Evolutionary conservation across 2,888 invertebrate species (phyloP).

Genomic region (Sisyra nigra): DNA sequence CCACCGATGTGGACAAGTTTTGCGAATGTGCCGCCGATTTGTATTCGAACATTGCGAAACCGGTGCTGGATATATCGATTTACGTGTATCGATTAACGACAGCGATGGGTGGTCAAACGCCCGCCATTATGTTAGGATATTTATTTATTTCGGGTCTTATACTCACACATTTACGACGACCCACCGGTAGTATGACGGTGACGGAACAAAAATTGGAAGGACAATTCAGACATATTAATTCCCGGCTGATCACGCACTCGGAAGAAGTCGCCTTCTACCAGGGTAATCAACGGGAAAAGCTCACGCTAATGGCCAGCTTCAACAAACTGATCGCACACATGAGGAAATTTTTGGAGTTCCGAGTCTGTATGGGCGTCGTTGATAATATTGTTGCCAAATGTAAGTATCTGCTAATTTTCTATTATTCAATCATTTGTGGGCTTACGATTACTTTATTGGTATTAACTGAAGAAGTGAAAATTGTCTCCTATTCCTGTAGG

Average conservation of each 20-base stretch:
- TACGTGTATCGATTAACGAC: slow-evolving; percentile 82
- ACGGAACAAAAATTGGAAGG: slow-evolving; percentile 96
- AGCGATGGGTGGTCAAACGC: slow-evolving; percentile 79
- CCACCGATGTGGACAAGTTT: slow-evolving; percentile 95
- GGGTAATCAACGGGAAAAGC: slow-evolving; percentile 74
- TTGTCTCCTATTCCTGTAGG: too few species aligned
- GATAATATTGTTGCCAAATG: slow-evolving; percentile 97
- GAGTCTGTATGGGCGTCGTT: slow-evolving; percentile 80
- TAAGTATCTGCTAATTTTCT: slow-evolving; percentile 28
- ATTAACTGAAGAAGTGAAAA: too few species aligned
- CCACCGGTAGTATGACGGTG: slow-evolving; percentile 78
- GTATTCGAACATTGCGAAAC: slow-evolving; percentile 94
- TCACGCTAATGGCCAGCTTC: slow-evolving; percentile 77
- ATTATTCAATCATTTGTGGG: not conserved
- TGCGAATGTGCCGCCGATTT: slow-evolving; percentile 90
- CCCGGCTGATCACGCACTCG: slow-evolving; percentile 89
- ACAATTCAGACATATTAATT: slow-evolving; percentile 93
- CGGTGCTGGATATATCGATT: slow-evolving; percentile 83
- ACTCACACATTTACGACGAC: slow-evolving; percentile 72
- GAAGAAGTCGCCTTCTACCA: slow-evolving; percentile 83
- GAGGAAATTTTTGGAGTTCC: slow-evolving; percentile 74
- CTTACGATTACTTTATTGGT: not conserved
- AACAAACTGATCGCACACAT: slow-evolving; percentile 74
- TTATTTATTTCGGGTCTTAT: slow-evolving; percentile 72
- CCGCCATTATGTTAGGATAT: slow-evolving; percentile 75